Conservation (phyloP, 2,113 vertebrate genomes). For the Miniopterus natalensis region DNA sequence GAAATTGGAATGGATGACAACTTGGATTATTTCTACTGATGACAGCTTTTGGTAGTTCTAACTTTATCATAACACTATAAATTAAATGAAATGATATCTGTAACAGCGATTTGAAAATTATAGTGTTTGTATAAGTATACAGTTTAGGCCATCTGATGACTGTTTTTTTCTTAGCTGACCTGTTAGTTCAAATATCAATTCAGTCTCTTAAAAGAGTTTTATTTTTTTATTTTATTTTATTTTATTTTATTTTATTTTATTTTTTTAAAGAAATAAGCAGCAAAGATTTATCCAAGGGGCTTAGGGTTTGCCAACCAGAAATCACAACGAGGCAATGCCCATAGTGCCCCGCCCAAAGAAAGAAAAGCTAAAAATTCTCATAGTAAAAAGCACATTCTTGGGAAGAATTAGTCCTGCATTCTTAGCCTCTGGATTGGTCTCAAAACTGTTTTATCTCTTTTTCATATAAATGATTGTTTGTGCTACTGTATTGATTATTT, state of each 20-base stretch:
- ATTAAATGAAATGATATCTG: constrained; percentile 62
- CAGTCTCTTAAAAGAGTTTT: not conserved
- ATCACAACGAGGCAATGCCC: too few species aligned
- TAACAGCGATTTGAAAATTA: constrained; percentile 74
- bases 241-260: too few species aligned
- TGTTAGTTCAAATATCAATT: constrained; percentile 43
- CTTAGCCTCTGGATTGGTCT: not conserved
- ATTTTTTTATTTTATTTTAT: not conserved
- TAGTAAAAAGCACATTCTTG: too few species aligned
- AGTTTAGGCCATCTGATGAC: not conserved
- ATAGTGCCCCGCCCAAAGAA: too few species aligned
- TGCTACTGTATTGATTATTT: not conserved
- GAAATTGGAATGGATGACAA: constrained; percentile 60
- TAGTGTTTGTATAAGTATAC: constrained; percentile 4
- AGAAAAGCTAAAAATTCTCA: too few species aligned
- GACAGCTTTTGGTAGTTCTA: constrained; percentile 61
- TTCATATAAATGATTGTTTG: not conserved
- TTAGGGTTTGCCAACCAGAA: too few species aligned
- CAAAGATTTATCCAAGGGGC: too few species aligned
- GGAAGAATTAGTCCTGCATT: too few species aligned
- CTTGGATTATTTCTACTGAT: constrained; percentile 59
- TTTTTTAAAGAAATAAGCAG: too few species aligned
- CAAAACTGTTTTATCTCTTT: not conserved
- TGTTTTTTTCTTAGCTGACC: constrained; percentile 25
- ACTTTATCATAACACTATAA: constrained; percentile 51